phyloP scores from a whole-genome alignment of 2,888 invertebrate species.

The Neria commutata region DNA sequence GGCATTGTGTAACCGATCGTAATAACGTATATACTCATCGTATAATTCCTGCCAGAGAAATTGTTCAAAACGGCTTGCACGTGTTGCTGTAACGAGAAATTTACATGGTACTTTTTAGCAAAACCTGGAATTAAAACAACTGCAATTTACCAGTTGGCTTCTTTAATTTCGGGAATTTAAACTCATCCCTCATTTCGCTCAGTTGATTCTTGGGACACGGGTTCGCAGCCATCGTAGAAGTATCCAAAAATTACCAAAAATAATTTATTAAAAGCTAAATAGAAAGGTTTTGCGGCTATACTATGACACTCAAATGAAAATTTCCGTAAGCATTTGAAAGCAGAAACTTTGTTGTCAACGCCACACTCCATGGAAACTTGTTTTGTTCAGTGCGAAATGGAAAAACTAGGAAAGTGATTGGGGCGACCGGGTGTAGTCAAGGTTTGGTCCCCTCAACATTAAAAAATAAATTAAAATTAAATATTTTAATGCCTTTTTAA shows the following conservation, averaged over 20 bases:
- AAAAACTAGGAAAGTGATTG: too few species aligned
- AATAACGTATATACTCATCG: constrained; percentile 52
- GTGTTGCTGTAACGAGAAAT: constrained; percentile 41
- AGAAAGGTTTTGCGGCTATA: background rate
- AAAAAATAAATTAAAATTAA: too few species aligned
- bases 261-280: too few species aligned
- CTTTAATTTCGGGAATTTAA: constrained; percentile 42
- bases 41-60: constrained; percentile 57
- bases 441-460: too few species aligned
- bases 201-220: constrained; percentile 26
- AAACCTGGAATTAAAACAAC: constrained; percentile 1
- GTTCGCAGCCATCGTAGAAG: background rate
- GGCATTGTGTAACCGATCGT: constrained; percentile 31
- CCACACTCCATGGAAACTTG: too few species aligned
- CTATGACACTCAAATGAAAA: background rate
- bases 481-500: too few species aligned
- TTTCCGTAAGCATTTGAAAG: too few species aligned
- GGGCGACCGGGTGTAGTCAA: too few species aligned
- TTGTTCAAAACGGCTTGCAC: constrained; percentile 49
- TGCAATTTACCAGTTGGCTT: constrained; percentile 41
- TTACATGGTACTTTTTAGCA: background rate
- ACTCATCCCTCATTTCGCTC: constrained; percentile 40
- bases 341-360: too few species aligned
- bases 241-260: background rate
- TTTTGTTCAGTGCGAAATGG: too few species aligned